phyloP scores from a whole-genome alignment of 2,888 invertebrate genomes.

The Agonopterix heracliana region DNA sequence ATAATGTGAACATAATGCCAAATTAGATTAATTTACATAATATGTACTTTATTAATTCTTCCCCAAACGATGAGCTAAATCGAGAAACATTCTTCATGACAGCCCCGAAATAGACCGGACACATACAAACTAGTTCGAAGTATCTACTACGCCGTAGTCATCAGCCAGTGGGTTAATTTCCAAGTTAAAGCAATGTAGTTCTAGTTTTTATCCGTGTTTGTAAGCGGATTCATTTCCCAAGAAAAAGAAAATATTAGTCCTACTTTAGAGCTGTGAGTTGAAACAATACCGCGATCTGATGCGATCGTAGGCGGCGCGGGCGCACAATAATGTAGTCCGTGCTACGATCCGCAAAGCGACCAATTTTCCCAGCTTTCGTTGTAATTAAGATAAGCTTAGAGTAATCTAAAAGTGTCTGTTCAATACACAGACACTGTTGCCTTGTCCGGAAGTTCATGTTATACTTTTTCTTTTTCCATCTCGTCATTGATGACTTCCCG shows the following conservation, averaged over 20 bases:
- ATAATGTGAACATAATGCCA: too few species aligned
- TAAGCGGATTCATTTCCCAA: slow-evolving; percentile 52
- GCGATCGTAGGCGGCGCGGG: slow-evolving; percentile 16
- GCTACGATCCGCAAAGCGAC: neutral
- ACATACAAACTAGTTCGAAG: neutral
- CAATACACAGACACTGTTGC: neutral
- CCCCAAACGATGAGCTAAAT: too few species aligned
- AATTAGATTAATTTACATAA: too few species aligned
- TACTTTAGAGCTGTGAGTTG: slow-evolving; percentile 36
- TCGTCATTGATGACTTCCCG: too few species aligned
- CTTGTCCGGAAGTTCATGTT: too few species aligned
- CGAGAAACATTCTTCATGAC: too few species aligned
- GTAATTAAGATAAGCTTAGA: slow-evolving; percentile 20
- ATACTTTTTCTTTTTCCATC: too few species aligned
- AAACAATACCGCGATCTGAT: slow-evolving; percentile 44
- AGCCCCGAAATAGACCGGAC: too few species aligned
- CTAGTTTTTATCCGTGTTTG: slow-evolving; percentile 17
- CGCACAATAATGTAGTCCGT: slow-evolving; percentile 2
- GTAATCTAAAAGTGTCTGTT: too few species aligned
- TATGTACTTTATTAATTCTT: too few species aligned
- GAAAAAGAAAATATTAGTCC: slow-evolving; percentile 52
- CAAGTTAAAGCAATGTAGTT: neutral
- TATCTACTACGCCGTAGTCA: neutral
- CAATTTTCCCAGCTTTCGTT: slow-evolving; percentile 9
- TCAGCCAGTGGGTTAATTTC: too few species aligned